Evolutionary conservation across 2,888 invertebrate genomes (phyloP).

Genomic region (Strigamia transsilvanica): DNA sequence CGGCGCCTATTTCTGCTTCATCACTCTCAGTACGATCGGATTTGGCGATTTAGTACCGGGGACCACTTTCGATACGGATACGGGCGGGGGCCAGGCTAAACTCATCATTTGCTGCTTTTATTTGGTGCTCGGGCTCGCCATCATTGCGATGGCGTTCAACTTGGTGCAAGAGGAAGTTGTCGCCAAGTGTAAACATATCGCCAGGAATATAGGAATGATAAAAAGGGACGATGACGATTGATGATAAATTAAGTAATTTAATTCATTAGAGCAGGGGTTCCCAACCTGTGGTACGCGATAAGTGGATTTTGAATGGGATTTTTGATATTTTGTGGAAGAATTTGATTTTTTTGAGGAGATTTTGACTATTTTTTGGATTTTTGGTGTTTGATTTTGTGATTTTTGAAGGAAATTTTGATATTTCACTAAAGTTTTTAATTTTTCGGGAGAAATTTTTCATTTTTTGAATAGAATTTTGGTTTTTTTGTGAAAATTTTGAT

Average conservation of each 20-base stretch:
- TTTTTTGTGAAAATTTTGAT: too few relatives aligned
- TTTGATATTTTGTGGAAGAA: too few relatives aligned
- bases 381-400: too few relatives aligned
- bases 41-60: constrained; percentile 80
- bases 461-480: too few relatives aligned
- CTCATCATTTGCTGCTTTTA: constrained; percentile 82
- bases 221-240: constrained; percentile 61
- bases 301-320: too few relatives aligned
- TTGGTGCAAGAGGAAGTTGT: constrained; percentile 82
- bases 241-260: not conserved
- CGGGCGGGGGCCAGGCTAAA: constrained; percentile 72
- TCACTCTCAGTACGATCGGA: constrained; percentile 83
- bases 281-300: too few relatives aligned
- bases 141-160: constrained; percentile 86
- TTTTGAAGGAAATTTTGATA: too few relatives aligned
- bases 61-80: constrained; percentile 62
- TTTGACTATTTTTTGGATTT: too few relatives aligned
- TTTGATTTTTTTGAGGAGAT: too few relatives aligned
- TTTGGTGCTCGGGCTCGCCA: constrained; percentile 78
- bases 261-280: too few relatives aligned
- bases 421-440: too few relatives aligned
- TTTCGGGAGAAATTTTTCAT: too few relatives aligned
- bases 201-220: constrained; percentile 74
- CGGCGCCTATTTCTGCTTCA: constrained; percentile 85
- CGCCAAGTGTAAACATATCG: constrained; percentile 76